phyloP scores from a whole-genome alignment of 2,888 invertebrate species.

The Holacanthella duospinosa region DNA sequence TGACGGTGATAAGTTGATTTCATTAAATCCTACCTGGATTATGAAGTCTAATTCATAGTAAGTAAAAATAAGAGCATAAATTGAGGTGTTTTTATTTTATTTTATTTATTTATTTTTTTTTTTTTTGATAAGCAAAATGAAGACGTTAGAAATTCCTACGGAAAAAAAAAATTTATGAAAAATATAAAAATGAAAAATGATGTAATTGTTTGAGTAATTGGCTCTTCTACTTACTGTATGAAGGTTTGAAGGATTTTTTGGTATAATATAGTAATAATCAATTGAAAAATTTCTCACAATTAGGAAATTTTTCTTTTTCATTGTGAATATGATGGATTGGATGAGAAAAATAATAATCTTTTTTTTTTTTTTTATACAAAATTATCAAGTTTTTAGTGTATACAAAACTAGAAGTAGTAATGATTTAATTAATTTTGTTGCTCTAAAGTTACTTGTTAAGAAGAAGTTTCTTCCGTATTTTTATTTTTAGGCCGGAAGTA shows the following conservation, averaged over 20 bases:
- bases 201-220: slow-evolving; percentile 1
- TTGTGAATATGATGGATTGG: neutral
- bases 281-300: slow-evolving; percentile 4
- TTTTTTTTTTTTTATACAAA: too few relatives aligned
- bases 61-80: neutral
- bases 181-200: neutral
- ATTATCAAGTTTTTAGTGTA: too few relatives aligned
- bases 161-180: too few relatives aligned
- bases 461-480: too few relatives aligned
- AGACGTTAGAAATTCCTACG: neutral
- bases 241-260: neutral
- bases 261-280: neutral
- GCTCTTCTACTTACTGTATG: too few relatives aligned
- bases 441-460: too few relatives aligned
- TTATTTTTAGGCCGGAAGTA: too few relatives aligned
- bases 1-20: slow-evolving; percentile 3
- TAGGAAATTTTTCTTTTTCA: neutral
- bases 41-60: neutral
- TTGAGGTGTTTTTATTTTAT: neutral
- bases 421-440: too few relatives aligned
- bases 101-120: too few relatives aligned
- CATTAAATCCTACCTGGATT: neutral
- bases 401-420: too few relatives aligned
- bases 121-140: neutral
- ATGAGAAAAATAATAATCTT: too few relatives aligned